Evolutionary conservation across 2,888 invertebrate species (phyloP).

Genomic region (Anagyrus pseudococci): DNA sequence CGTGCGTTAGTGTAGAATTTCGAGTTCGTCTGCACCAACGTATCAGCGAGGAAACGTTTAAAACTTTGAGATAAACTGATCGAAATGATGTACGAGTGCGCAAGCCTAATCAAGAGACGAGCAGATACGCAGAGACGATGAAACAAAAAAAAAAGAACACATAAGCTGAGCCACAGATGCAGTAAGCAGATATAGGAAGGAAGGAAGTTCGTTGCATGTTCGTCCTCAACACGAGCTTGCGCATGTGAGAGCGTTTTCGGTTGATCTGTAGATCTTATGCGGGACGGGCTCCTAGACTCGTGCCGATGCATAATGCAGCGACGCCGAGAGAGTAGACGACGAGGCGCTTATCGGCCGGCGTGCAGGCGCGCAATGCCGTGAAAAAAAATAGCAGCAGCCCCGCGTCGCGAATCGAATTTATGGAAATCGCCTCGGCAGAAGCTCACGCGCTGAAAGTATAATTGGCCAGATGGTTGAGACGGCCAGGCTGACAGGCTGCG

Average conservation of each 20-base stretch:
- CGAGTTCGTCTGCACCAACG: too few relatives aligned
- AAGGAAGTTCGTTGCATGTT: constrained; percentile 2
- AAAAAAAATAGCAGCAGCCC: constrained; percentile 41
- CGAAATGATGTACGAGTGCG: too few relatives aligned
- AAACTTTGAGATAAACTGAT: too few relatives aligned
- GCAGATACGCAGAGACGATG: too few relatives aligned
- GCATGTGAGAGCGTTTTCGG: constrained; percentile 32
- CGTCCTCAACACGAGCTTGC: not conserved
- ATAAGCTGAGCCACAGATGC: not conserved
- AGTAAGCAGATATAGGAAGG: not conserved
- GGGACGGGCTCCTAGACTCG: constrained; percentile 42
- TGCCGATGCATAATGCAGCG: constrained; percentile 52
- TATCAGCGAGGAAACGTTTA: too few relatives aligned
- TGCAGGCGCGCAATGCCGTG: constrained; percentile 28
- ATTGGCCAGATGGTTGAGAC: constrained; percentile 25
- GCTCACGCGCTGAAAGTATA: constrained; percentile 15
- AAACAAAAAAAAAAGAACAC: too few relatives aligned
- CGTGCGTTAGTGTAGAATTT: too few relatives aligned
- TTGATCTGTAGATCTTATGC: constrained; percentile 47
- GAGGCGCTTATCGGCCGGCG: too few relatives aligned
- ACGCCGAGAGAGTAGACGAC: not conserved
- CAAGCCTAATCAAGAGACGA: too few relatives aligned
- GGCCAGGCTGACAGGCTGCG: too few relatives aligned
- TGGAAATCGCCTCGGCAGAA: constrained; percentile 19
- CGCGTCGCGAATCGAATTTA: constrained; percentile 37